phyloP scores from a whole-genome alignment of 2,797 vertebrate genomes.

The Glossophaga mutica region DNA sequence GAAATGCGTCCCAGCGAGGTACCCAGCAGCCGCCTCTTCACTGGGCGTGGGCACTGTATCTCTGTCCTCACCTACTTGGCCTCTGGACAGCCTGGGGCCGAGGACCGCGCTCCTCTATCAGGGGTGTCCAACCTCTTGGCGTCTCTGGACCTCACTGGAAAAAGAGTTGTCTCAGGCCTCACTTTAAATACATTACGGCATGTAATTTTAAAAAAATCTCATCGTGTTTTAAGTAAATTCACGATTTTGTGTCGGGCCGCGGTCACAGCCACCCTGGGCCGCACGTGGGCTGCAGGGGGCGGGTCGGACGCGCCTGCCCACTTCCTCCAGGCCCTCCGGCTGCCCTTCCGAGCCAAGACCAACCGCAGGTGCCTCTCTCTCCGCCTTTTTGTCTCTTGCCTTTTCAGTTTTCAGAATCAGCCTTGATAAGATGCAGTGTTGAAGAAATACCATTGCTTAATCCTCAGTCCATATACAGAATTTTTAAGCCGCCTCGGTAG shows the following conservation, averaged over 20 bases:
- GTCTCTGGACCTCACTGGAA: no score
- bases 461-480: not conserved
- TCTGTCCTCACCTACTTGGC: not conserved
- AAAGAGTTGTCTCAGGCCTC: no score
- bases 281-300: no score
- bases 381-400: not conserved
- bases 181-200: no score
- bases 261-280: no score
- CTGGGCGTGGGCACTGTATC: fast-evolving
- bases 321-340: not conserved
- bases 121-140: no score
- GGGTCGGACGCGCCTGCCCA: no score
- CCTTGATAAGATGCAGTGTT: not conserved
- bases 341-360: no score
- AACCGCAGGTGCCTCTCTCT: no score
- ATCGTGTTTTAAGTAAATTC: no score
- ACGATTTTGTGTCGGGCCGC: no score
- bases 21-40: not conserved
- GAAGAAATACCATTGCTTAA: not conserved
- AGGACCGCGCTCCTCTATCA: fast-evolving
- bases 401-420: not conserved
- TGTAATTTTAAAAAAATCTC: no score
- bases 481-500: not conserved
- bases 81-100: not conserved
- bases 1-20: not conserved